These are phyloP conservation scores for Dreissena polymorpha DNA, from an alignment of 1,140 invertebrate genomes.

Conservation along the genomic window DNA sequence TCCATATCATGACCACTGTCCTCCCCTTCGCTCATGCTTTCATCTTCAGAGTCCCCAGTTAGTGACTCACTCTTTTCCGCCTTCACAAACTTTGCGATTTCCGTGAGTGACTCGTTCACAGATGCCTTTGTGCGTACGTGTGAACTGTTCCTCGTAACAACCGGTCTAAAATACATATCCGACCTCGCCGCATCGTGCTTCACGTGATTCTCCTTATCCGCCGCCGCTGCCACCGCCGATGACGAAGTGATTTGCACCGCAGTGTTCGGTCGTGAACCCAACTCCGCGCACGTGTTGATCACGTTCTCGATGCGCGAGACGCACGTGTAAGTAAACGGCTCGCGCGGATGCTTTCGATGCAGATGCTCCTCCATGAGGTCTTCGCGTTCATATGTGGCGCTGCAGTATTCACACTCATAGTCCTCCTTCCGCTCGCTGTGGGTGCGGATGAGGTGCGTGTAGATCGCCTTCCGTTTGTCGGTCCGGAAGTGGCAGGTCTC, in stretches of 20 bases:
- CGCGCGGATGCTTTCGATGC: slow-evolving; percentile 27
- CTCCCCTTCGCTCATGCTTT: neutral
- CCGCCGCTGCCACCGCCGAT: neutral
- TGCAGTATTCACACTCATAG: slow-evolving; percentile 52
- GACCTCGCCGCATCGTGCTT: neutral
- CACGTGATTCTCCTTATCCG: slow-evolving; percentile 9
- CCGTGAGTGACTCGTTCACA: slow-evolving; percentile 48
- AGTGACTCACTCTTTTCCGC: neutral
- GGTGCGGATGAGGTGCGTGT: slow-evolving; percentile 44
- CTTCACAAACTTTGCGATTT: slow-evolving; percentile 35
- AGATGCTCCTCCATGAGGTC: slow-evolving; percentile 39
- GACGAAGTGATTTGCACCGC: too few relatives aligned
- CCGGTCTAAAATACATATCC: slow-evolving; percentile 6
- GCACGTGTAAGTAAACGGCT: slow-evolving; percentile 51
- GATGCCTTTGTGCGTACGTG: slow-evolving; percentile 41
- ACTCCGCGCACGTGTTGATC: slow-evolving; percentile 41
- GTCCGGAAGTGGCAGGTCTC: slow-evolving; percentile 31
- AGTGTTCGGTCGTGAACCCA: neutral
- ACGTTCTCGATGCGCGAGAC: slow-evolving; percentile 48
- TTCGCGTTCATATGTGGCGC: slow-evolving; percentile 30
- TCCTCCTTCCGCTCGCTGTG: slow-evolving; percentile 53
- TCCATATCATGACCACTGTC: neutral
- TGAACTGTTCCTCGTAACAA: neutral
- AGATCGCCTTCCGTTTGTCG: slow-evolving; percentile 51
- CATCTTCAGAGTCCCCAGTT: neutral